phyloP scores from a whole-genome alignment of 2,888 invertebrate genomes.

The Helicoverpa assulta region DNA sequence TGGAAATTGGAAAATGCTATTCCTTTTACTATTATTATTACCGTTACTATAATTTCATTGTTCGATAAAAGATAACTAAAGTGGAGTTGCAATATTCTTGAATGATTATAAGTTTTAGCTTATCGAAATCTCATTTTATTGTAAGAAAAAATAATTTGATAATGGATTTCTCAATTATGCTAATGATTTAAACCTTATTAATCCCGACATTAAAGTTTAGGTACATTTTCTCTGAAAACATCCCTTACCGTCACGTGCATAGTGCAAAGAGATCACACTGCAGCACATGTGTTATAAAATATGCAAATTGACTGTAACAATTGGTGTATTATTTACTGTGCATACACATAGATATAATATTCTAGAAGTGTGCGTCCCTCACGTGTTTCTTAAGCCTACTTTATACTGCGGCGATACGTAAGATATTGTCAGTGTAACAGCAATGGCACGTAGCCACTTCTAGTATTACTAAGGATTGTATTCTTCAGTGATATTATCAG shows the following conservation, averaged over 20 bases:
- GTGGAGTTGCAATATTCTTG: too few species aligned
- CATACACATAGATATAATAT: conserved; percentile 13
- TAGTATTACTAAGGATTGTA: neutral
- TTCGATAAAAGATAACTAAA: too few species aligned
- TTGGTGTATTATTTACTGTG: conserved; percentile 41
- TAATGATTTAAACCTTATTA: too few species aligned
- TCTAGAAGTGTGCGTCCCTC: neutral
- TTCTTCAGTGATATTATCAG: neutral
- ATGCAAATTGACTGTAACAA: conserved; percentile 53
- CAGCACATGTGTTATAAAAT: conserved; percentile 48
- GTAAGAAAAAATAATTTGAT: too few species aligned
- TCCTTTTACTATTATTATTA: neutral
- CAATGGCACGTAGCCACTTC: neutral
- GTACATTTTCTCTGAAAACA: neutral
- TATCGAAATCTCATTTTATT: too few species aligned
- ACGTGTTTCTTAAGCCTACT: conserved; percentile 27
- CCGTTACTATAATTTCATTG: too few species aligned
- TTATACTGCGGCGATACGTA: neutral
- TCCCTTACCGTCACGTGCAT: neutral
- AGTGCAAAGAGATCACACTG: conserved; percentile 5
- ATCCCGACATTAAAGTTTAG: neutral
- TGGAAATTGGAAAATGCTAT: neutral
- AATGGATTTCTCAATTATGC: too few species aligned
- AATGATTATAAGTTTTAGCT: too few species aligned
- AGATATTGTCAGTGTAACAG: neutral